Base-by-base conservation (phyloP, 1,140 invertebrate genomes). In the Ceratina australensis region DNA sequence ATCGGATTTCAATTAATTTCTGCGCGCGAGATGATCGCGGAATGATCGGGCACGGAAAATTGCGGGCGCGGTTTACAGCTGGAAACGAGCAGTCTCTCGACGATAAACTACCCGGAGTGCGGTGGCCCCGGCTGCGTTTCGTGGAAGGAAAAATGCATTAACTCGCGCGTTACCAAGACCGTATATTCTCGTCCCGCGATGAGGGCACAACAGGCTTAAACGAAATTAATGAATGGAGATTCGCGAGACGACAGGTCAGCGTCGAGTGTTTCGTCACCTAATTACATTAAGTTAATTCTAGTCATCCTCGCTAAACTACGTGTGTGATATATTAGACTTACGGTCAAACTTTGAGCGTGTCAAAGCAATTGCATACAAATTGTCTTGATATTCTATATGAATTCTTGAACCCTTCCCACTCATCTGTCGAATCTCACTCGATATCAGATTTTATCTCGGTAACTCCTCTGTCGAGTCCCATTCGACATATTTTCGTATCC, bases 61-160 rank as follows among this genome's bases (percentile, higher is more conserved):
- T 64, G 33, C 33, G 12, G 52, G 20, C 47, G 50, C 20, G 26
- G 64, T 54, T 66, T 66, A 24, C 26, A 24, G 49, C 22, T 26
- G 20, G 64, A 59, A 7, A 69, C n/a, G 28, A 42, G 42, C 28
- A 33, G 10, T 56, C 54, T 56, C 54, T 59, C 28, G 10, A 3
- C 33, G 8, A 59, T 71, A 59, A 71, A 71, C 8, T 57, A 42
- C 22, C 56, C 15, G 52, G 18, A 2, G 54, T 4, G 24, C 20
- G n/a, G 26, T 24, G 20, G n/a, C n/a, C 20, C 20, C 2, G 8
- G 18, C 22, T 12, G 13, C 33, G 57, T n/a, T 73, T 42, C 67
- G 52, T 8, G 72, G 50, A 54, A 52, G 20, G 20, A n/a, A 81
- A 76, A 82, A 82, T 49, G 74, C 73, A 82, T 82, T 82, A 78